Evolutionary conservation across 2,113 vertebrate species (phyloP), one percentile per base, ranked within the genome.

Genomic region (Cheilinus undulatus): DNA sequence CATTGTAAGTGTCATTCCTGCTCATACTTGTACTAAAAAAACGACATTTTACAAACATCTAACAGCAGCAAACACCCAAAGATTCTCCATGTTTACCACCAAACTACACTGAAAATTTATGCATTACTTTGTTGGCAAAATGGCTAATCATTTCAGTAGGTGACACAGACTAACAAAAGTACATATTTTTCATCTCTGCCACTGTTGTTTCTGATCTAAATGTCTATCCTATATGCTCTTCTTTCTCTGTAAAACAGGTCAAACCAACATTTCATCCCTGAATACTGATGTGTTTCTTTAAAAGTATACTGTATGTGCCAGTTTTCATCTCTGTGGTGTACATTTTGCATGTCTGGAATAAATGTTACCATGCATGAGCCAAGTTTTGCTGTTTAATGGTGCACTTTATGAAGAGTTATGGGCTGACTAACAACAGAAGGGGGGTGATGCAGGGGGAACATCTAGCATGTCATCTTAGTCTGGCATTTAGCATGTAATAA

Each of bases 271-370:
- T 70, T 65, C 53, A 61, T 77, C 59, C 59, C 46, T 27, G 9
- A 46, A 48, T 57, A 48, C 69, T 36, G 22, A 34, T 61, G 30
- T 57, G 48, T 81, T 69, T 62, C 28, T 67, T 79, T 78, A 83
- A 78, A 84, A 85, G 69, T 81, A 73, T 56, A 86, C 53, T 91
- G 84, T 91, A 80, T 85, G 90, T 91, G 82, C 61, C 70, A 42
- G 72, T 83, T 92, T 91, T 90, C 80, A 91, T 92, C 91, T 93
- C 91, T 94, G 86, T 87, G 80, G 87, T 96, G 95, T 94, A 93
- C 91, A 92, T 94, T 92, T 83, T 91, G 97, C 96, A 97, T 96
- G 97, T 94, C 93, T 93, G 93, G 90, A 97, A 97, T 97, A 98
- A 97, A 97, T 83, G 90, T 93, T 95, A 95, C 90, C 90, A 89